Evolutionary conservation across 1,140 invertebrate genomes (phyloP), one percentile per base, ranked within the genome.

Genomic region (Calephelis nemesis): DNA sequence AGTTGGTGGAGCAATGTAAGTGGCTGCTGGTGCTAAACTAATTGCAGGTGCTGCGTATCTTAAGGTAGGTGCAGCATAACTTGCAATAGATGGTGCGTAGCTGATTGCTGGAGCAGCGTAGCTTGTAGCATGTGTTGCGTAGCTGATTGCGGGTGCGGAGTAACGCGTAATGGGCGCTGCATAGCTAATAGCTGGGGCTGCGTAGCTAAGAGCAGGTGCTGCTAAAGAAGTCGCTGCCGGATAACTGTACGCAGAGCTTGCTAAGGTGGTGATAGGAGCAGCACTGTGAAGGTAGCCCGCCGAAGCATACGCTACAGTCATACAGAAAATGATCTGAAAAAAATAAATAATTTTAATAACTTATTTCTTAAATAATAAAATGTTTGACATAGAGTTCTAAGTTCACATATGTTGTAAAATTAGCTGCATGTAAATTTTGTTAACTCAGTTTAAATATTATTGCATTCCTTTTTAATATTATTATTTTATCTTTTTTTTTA

Each of bases 11-110:
- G 2, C 50, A 10, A 9, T 15, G n/a, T 40, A 15, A 42, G 10
- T 45, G 13, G 42, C 77, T 69, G 12, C 73, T 67, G 15, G 81
- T 66, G 11, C 82, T 79, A 11, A 87, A 70, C 58, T 79, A 78
- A 72, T 86, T 81, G 12, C 82, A 79, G 13, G 82, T 71, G 50
- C 81, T 84, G 68, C 76, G 80, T 6, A 84, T 79, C 48, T 75
- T 73, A 0, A 19, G 80, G 71, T 0, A 83, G 72, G 60, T 81
- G 77, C 0, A 79, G 82, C n/a, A 80, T 81, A 62, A 67, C 74
- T 11, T 81, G 72, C 15, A 78, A 76, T 11, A 67, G 74, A 12
- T 74, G 79, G 0, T 75, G 52, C 69, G 74, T 77, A 78, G 8
- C 82, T 76, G 1, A 85, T 72, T 40, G 80, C 80, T 30, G 79